Evolutionary conservation across 2,888 invertebrate genomes (phyloP).

Genomic region (Alentia gelatinosa): DNA sequence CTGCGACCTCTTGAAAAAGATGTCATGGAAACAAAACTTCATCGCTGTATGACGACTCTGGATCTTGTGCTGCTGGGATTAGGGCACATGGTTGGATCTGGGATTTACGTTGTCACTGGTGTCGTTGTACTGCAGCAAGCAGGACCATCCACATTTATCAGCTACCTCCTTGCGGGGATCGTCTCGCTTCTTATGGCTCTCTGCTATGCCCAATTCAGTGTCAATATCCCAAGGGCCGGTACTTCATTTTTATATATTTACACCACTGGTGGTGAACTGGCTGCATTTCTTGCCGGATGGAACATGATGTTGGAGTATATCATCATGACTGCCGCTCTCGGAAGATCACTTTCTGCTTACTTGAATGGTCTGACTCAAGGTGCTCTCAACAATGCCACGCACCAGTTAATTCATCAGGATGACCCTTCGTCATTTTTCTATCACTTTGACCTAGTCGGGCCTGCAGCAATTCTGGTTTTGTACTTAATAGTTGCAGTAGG

Average conservation of each 20-base stretch:
- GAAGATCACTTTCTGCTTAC: not conserved
- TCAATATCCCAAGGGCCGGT: constrained; percentile 11
- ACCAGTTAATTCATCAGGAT: not conserved
- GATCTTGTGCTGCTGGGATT: not conserved
- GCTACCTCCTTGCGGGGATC: not conserved
- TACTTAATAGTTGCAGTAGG: not conserved
- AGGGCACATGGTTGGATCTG: constrained; percentile 15
- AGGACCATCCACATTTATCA: not conserved
- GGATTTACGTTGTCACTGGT: constrained; percentile 16
- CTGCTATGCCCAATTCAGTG: constrained; percentile 40
- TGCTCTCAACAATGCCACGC: not conserved
- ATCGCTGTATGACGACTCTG: not conserved
- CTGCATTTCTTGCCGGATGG: not conserved
- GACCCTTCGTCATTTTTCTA: not conserved
- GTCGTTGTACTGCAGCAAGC: not conserved
- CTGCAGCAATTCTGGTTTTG: not conserved
- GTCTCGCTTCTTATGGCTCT: not conserved
- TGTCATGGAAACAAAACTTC: not conserved
- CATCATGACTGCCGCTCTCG: not conserved
- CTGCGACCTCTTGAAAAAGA: not conserved
- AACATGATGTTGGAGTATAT: not conserved
- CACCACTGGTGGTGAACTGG: not conserved
- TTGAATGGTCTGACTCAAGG: not conserved
- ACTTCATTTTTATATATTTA: not conserved
- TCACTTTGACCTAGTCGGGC: not conserved